phyloP scores from a whole-genome alignment of 2,888 invertebrate species.

The Drosophila paramelanica region DNA sequence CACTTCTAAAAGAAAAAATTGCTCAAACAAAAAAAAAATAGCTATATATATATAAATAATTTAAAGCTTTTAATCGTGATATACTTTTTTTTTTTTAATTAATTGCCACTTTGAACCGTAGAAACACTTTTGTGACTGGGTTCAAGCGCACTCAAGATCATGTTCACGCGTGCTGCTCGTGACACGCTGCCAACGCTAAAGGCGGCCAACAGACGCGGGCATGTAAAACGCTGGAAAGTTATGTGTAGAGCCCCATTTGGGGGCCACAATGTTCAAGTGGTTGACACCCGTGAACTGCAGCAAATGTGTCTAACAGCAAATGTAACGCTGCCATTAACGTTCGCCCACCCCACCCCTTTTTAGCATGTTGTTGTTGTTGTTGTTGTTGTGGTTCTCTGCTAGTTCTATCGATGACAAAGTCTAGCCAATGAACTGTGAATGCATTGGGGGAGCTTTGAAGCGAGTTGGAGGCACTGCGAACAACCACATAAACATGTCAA shows the following conservation, averaged over 20 bases:
- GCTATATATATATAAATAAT: too few relatives aligned
- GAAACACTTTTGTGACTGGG: too few relatives aligned
- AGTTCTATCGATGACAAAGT: slow-evolving; percentile 45
- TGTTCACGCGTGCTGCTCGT: not conserved
- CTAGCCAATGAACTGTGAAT: slow-evolving; percentile 65
- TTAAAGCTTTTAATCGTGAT: too few relatives aligned
- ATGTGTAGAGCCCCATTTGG: slow-evolving; percentile 37
- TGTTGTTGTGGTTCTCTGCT: not conserved
- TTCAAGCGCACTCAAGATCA: not conserved
- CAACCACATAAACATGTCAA: slow-evolving; percentile 48
- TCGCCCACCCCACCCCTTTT: not conserved
- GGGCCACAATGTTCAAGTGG: slow-evolving; percentile 62
- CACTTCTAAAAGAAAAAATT: too few relatives aligned
- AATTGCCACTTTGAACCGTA: not conserved
- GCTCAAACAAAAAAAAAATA: too few relatives aligned
- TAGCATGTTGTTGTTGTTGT: not conserved
- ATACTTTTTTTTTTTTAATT: too few relatives aligned
- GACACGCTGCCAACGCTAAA: slow-evolving; percentile 34
- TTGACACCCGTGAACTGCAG: slow-evolving; percentile 60
- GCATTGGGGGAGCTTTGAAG: slow-evolving; percentile 25
- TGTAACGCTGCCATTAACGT: slow-evolving; percentile 55
- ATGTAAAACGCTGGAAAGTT: slow-evolving; percentile 33
- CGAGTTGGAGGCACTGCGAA: slow-evolving; percentile 26
- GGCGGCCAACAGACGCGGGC: slow-evolving; percentile 7
- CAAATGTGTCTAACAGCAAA: slow-evolving; percentile 62